Evolutionary conservation across 1,140 invertebrate genomes (phyloP), one percentile per base, ranked within the genome.

Genomic region (Araneus ventricosus): DNA sequence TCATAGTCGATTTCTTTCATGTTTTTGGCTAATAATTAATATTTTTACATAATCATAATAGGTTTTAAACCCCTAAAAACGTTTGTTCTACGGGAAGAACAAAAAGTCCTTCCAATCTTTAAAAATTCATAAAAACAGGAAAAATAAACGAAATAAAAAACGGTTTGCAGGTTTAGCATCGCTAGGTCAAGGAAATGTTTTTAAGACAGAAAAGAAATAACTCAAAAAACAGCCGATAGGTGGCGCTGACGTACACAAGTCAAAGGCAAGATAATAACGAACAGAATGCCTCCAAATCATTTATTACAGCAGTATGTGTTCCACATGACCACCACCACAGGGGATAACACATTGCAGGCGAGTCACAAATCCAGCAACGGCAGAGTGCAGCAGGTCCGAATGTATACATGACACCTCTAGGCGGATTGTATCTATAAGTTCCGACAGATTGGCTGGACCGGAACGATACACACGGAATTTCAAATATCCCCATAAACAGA

Each of bases 301-400:
- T 59, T 85, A 85, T 59, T 30, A 59, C 59, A 85, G 27, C 52
- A 59, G 4, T 85, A 85, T 85, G 27, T 61, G 20, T 70, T 70
- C 63, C n/a, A 85, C 3, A 57, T 85, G n/a, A 8, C 2, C 45
- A 27, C 8, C 20, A 57, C 27, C 82, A 59, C 82, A 57, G 41
- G n/a, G 1, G 45, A 85, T 57, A 57, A 85, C n/a, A 57, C 8
- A 57, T 57, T 86, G 57, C n/a, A 87, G 3, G 85, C 3, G 34
- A 20, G 57, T 63, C 4, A 63, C 20, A 37, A 63, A 39, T 63
- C 17, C 57, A 37, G 4, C 30, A 61, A 39, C 24, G 30, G 10
- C 22, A 80, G 24, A 61, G 20, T 22, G 85, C 30, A 87, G 27
- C 4, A 88, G 39, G 27, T 70, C 37, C 0, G 22, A 10, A 2